Base-by-base conservation (phyloP, 1,140 invertebrate genomes). In the Brachionus calyciflorus region DNA sequence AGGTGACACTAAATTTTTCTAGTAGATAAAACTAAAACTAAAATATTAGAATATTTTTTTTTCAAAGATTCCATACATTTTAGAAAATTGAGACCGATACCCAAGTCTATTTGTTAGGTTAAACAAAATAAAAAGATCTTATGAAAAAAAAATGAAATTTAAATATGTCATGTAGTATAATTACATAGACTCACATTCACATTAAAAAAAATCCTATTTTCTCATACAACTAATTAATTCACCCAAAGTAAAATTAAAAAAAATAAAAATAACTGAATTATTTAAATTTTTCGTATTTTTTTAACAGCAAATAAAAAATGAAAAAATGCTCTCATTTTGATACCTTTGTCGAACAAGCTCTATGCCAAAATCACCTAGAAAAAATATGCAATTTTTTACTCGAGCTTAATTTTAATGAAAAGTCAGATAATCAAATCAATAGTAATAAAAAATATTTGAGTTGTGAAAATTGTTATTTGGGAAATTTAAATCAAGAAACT, bases 291-390 rank as follows among this genome's bases (percentile, higher is more conserved):
- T 14, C n/a, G 48, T 51, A 51, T 51, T 51, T 51, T 51, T 51
- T 51, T 51, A 51, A 51, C 24, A 21, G 24, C n/a, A 51, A 51
- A n/a, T 37, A 37, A 12, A 60, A 60, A 60, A 60, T 60, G 55
- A 60, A 60, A 60, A 60, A 40, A 60, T 60, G 55, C 19, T 17
- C 19, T 60, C 55, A 60, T 17, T 33, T 60, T 37, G 24, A 65
- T 30, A 41, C 12, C 14, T 4, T 44, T 17, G 24, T 5, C 33
- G 28, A 44, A 65, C 33, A 65, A 41, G 0, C 37, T 9, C 41
- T 30, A 44, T 24, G 14, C 26, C 41, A 44, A 24, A 65, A 41
- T 65, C 17, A 44, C 9, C 10, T 65, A 2, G 60, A 65, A 44
- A 65, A 41, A 17, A 65, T 65, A 44, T 44, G 17, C 2, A 24